A percentile compares a stretch with the other conserved stretches of the same genome.
Conservation (phyloP, 2,113 vertebrate species). For the Melanerpes formicivorus region DNA sequence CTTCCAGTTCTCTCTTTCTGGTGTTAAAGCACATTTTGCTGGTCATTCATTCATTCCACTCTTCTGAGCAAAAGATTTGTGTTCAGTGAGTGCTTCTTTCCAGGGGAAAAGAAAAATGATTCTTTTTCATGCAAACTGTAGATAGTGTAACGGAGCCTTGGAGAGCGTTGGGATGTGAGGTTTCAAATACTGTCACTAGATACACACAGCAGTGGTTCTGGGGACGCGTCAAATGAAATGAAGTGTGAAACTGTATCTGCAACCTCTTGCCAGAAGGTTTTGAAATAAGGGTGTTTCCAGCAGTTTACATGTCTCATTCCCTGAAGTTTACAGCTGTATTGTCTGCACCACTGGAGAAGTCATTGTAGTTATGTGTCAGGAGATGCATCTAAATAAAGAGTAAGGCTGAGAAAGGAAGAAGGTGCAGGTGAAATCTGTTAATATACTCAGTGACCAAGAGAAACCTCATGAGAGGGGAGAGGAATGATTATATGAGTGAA, state of each 20-base stretch:
- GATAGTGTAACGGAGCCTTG: not conserved
- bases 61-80: constrained; percentile 7
- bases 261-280: constrained; percentile 42
- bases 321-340: not conserved
- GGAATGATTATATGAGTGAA: not conserved
- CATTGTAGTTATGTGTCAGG: not conserved
- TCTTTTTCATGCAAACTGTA: not conserved
- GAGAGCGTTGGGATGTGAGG: not conserved
- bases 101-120: not conserved
- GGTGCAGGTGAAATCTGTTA: not conserved
- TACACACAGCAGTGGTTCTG: not conserved
- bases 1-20: not conserved
- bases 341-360: not conserved
- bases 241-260: constrained; percentile 43
- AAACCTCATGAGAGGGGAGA: not conserved
- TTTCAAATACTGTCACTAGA: not conserved
- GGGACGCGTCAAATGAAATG: constrained; percentile 44
- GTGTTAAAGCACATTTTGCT: constrained; percentile 12
- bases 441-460: not conserved
- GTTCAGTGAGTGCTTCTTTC: constrained; percentile 27
- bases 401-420: not conserved
- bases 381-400: not conserved
- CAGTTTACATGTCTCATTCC: not conserved
- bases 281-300: constrained; percentile 17
- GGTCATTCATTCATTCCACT: constrained; percentile 18